A percentile compares a stretch with the other conserved stretches of the same genome.
Evolutionary conservation across 2,797 vertebrate genomes (phyloP).

Genomic region (Anisognathus igniventris): DNA sequence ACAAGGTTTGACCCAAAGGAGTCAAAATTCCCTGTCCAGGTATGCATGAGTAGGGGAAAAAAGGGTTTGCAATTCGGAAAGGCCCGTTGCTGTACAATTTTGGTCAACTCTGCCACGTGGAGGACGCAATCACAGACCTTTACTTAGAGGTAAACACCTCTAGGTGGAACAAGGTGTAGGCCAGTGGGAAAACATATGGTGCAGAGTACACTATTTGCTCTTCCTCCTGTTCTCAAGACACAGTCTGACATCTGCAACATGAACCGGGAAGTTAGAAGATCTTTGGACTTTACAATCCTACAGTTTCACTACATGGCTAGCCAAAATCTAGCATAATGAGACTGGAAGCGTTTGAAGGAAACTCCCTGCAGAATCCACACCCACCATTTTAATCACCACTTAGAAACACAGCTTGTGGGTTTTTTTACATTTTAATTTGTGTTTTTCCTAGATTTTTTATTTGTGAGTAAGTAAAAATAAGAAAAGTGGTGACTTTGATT

Average conservation of each 20-base stretch:
- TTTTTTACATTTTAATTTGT: not conserved
- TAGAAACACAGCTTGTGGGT: not conserved
- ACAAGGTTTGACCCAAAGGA: not conserved
- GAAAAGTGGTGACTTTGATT: not conserved
- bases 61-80: not conserved
- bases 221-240: not conserved
- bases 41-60: rapidly evolving
- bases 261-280: not conserved
- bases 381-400: not conserved
- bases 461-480: not conserved
- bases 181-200: not conserved
- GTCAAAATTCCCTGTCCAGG: not conserved
- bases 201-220: not conserved
- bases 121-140: not conserved
- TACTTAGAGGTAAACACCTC: not conserved
- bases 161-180: not conserved
- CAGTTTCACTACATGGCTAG: not conserved
- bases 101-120: not conserved
- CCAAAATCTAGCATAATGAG: not conserved
- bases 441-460: not conserved
- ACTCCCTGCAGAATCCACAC: not conserved
- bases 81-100: not conserved
- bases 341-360: not conserved
- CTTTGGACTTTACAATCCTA: not conserved
- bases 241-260: not conserved